Base-by-base conservation (phyloP, 2,888 invertebrate species). In the Monochamus alternatus region DNA sequence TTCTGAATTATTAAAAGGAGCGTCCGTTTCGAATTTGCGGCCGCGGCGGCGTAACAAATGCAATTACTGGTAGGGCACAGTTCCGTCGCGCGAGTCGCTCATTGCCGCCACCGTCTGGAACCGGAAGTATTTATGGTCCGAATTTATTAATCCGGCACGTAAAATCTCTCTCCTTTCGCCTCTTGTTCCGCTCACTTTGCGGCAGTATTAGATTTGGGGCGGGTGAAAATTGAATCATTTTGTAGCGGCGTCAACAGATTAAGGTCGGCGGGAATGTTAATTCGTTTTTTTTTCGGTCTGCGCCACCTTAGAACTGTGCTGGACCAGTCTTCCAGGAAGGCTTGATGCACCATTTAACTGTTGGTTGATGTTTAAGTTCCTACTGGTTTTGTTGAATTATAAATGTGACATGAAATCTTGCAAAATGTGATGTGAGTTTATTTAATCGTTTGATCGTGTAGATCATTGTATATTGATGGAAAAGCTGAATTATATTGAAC, bases 151-250 rank as follows among this genome's bases (percentile, higher is more conserved):
- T 77, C 77, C 74, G 44, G 44, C 75, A 75, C 73, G 77, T 58
- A 66, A 74, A 75, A 77, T 64, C 75, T 76, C 75, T 67, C 70
- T 67, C 66, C 75, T 71, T 74, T 72, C 70, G 67, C 47, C 78
- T 71, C 70, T 74, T 74, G 74, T 77, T 77, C 79, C 77, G 75
- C 77, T 77, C 77, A 77, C 76, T 77, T 79, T 75, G 79, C 73
- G 58, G 30, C 62, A 44, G 76, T 77, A 80, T 80, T 80, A 80
- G 77, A 80, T 80, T 80, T 77, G 76, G 65, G 76, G 77, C 77
- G 74, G 77, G 80, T 73, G 77, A 75, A 80, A 80, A 80, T 80
- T 78, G 80, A 80, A 80, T 80, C 76, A 78, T 76, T 79, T 14
- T 76, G 68, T 77, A 75, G 76, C 62, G 73, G 77, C 79, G 74